Percentiles rank a stretch among this genome's conserved stretches.
These are phyloP conservation scores for Halocaridina rubra DNA, from an alignment of 2,888 invertebrate genomes.

Conservation along the genomic window DNA sequence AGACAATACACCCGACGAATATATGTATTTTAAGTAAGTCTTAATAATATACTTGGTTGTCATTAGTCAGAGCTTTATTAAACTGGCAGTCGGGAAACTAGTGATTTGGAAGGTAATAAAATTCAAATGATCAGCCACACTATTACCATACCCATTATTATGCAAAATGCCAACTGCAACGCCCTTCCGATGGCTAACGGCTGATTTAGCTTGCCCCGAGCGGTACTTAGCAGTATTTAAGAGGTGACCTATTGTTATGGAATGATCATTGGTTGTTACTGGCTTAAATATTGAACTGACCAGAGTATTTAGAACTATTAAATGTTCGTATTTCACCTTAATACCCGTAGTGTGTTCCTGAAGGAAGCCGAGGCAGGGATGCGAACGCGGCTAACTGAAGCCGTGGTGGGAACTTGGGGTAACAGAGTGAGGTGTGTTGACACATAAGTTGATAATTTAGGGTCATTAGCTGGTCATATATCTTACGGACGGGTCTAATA, in stretches of 20 bases:
- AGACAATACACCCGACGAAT: conserved; percentile 49
- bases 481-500: conserved; percentile 41
- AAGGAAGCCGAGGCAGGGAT: not conserved
- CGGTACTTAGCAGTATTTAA: no score
- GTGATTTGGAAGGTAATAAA: conserved; percentile 61
- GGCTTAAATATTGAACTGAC: no score
- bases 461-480: conserved; percentile 56
- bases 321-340: no score
- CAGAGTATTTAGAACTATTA: no score
- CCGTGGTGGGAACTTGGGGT: conserved; percentile 21
- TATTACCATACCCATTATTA: conserved; percentile 57
- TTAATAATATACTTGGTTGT: conserved; percentile 52
- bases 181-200: conserved; percentile 10
- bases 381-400: not conserved
- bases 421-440: conserved; percentile 59
- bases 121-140: conserved; percentile 57
- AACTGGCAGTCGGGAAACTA: conserved; percentile 55
- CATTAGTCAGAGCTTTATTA: conserved; percentile 61
- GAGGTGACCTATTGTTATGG: no score
- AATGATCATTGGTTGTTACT: no score
- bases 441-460: conserved; percentile 61
- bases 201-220: not conserved
- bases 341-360: no score
- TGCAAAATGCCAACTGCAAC: conserved; percentile 61
- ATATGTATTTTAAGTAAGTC: conserved; percentile 62